These are phyloP conservation scores for Psittacula derbiana DNA, from an alignment of 2,797 vertebrate genomes.

Conservation along the genomic window DNA sequence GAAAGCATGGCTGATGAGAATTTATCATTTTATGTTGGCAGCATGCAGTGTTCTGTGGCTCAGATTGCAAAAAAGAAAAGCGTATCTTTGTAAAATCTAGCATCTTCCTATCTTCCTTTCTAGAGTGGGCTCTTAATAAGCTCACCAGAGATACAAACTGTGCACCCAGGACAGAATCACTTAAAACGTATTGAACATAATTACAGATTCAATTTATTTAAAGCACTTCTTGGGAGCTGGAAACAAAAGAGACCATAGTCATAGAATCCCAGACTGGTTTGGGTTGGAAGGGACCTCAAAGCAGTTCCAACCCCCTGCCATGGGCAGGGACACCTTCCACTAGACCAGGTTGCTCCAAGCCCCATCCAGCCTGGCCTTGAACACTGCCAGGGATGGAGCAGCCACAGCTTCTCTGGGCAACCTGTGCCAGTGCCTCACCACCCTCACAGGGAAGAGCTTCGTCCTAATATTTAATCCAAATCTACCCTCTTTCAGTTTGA, in stretches of 20 bases:
- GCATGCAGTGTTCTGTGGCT: neutral
- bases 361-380: neutral
- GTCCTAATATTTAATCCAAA: neutral
- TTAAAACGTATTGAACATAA: neutral
- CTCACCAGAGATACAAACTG: neutral
- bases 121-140: neutral
- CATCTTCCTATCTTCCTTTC: neutral
- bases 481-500: neutral
- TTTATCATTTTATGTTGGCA: neutral
- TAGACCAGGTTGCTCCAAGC: neutral
- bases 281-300: neutral
- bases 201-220: neutral
- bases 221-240: neutral
- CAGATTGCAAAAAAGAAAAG: neutral
- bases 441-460: neutral
- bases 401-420: neutral
- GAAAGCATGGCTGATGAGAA: neutral
- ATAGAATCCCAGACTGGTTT: neutral
- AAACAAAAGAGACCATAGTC: neutral
- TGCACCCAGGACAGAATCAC: neutral
- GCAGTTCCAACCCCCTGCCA: neutral
- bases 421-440: rapidly evolving
- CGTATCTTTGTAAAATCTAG: neutral
- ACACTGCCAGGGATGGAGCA: neutral
- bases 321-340: neutral